Conservation (phyloP, 2,113 vertebrate species). For the Gymnarchus niloticus region DNA sequence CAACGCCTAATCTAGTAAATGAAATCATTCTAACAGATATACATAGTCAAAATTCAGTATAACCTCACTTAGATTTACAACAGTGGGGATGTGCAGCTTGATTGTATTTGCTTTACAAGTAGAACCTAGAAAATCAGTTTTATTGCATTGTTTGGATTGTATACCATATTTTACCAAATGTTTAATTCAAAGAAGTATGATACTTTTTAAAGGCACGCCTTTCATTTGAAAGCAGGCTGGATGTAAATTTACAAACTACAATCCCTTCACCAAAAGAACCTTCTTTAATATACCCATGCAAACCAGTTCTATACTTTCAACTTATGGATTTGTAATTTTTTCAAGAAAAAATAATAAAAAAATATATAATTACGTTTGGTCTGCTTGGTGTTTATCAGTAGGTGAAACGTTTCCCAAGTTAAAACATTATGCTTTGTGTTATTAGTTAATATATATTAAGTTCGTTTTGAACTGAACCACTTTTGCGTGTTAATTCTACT, state of each 20-base stretch:
- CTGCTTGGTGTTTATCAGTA: conserved; percentile 26
- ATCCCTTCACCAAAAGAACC: conserved; percentile 22
- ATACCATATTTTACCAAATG: neutral
- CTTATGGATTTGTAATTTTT: conserved; percentile 28
- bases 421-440: neutral
- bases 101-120: neutral
- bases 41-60: neutral
- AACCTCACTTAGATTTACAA: conserved; percentile 12
- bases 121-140: neutral
- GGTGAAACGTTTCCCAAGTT: neutral
- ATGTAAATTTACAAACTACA: neutral
- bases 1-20: neutral
- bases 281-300: conserved; percentile 34
- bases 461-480: conserved; percentile 26
- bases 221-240: neutral
- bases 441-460: conserved; percentile 11
- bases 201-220: neutral
- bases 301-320: conserved; percentile 8
- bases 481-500: neutral
- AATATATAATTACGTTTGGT: conserved; percentile 23
- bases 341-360: conserved; percentile 40
- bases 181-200: neutral
- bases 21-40: neutral
- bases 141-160: neutral
- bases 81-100: neutral